Evolutionary conservation across 2,113 vertebrate genomes (phyloP).

Genomic region (Gymnogyps californianus): DNA sequence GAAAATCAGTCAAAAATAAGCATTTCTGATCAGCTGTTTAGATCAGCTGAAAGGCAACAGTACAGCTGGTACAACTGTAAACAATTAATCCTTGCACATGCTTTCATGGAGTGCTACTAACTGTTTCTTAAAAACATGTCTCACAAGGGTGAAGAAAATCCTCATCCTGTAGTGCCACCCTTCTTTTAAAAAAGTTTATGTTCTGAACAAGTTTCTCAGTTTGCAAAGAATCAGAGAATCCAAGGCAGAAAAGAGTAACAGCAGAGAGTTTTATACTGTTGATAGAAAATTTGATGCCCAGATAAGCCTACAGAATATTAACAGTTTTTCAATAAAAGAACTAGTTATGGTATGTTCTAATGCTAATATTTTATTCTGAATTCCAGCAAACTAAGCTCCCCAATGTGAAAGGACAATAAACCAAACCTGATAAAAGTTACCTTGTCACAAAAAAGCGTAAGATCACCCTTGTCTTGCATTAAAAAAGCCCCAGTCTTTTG

Average conservation of each 20-base stretch:
- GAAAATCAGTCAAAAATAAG: not conserved
- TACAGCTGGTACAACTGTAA: not conserved
- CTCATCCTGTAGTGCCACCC: not conserved
- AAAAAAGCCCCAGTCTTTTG: not conserved
- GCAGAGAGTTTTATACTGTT: not conserved
- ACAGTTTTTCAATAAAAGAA: not conserved
- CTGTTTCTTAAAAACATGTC: not conserved
- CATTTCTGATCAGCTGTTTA: not conserved
- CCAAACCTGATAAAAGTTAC: not conserved
- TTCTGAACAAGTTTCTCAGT: not conserved
- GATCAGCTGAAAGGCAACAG: not conserved
- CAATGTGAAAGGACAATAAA: not conserved
- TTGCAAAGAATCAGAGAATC: not conserved
- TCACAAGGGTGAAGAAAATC: not conserved
- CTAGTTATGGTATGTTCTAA: not conserved
- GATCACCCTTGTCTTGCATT: not conserved
- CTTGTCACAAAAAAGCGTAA: not conserved
- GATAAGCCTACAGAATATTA: not conserved
- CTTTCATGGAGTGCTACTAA: not conserved
- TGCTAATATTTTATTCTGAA: not conserved
- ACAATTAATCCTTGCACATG: not conserved
- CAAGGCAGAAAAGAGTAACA: not conserved
- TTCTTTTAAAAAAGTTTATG: not conserved
- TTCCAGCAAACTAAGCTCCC: not conserved
- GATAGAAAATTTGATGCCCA: not conserved